These are phyloP conservation scores for Drosophila micromelanica DNA, from an alignment of 1,140 invertebrate genomes.

Conservation along the genomic window DNA sequence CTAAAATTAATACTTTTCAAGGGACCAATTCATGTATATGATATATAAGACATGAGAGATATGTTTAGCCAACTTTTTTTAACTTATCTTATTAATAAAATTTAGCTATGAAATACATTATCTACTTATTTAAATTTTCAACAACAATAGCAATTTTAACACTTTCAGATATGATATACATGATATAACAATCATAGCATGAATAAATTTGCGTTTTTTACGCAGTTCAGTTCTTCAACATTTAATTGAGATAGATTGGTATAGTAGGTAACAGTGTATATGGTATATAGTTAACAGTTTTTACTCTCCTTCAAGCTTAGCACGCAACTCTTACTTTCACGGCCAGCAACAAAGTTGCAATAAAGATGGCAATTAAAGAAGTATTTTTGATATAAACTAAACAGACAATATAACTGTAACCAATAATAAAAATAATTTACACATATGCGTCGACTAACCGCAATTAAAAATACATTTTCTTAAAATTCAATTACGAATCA, in stretches of 20 bases:
- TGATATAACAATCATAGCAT: slow-evolving; percentile 33
- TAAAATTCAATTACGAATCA: slow-evolving; percentile 27
- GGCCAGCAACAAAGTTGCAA: slow-evolving; percentile 22
- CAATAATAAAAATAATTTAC: slow-evolving; percentile 31
- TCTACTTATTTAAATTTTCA: too few species aligned
- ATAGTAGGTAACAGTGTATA: neutral
- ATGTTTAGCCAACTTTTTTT: neutral
- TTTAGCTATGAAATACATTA: too few species aligned
- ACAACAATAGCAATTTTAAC: neutral
- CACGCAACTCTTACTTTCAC: slow-evolving; percentile 77
- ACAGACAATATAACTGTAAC: slow-evolving; percentile 22
- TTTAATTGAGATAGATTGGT: slow-evolving; percentile 12
- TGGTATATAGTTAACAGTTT: slow-evolving; percentile 7
- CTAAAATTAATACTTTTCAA: too few species aligned
- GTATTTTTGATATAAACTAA: slow-evolving; percentile 5
- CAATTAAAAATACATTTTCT: slow-evolving; percentile 49
- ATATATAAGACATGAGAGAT: too few species aligned
- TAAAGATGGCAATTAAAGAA: slow-evolving; percentile 57
- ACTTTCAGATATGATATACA: neutral
- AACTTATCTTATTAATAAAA: neutral
- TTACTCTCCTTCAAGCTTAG: slow-evolving; percentile 10
- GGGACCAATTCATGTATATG: too few species aligned
- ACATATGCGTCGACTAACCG: slow-evolving; percentile 29
- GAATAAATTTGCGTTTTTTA: neutral
- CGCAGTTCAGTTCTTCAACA: neutral